These are phyloP conservation scores for Brachystomella parvula DNA, from an alignment of 1,140 invertebrate genomes.

Conservation along the genomic window DNA sequence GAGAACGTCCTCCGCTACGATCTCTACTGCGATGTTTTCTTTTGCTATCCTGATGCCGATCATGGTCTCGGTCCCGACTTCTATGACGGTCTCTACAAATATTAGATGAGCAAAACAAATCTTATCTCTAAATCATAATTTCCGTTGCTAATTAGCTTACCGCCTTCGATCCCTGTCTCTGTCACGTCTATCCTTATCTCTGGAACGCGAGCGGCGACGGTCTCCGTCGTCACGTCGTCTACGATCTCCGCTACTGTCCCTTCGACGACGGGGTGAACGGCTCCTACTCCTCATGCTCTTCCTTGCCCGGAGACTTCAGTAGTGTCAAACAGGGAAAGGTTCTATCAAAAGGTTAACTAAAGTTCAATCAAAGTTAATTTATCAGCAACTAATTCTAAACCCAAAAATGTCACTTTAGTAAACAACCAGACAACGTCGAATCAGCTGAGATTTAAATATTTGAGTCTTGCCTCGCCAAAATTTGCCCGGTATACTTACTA, in stretches of 20 bases:
- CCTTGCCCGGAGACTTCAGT: constrained; percentile 3
- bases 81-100: neutral
- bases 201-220: neutral
- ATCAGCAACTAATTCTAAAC: too few relatives aligned
- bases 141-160: neutral
- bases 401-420: too few relatives aligned
- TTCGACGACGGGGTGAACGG: constrained; percentile 8
- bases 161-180: constrained; percentile 16
- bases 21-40: neutral
- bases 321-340: neutral
- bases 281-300: neutral
- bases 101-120: too few relatives aligned
- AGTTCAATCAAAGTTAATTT: neutral
- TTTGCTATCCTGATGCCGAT: constrained; percentile 2
- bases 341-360: neutral
- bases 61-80: constrained; percentile 15
- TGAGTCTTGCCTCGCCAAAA: too few relatives aligned
- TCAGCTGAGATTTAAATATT: too few relatives aligned
- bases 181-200: constrained; percentile 15
- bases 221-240: neutral
- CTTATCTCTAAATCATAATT: neutral
- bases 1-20: constrained; percentile 1
- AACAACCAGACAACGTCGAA: too few relatives aligned
- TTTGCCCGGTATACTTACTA: too few relatives aligned
- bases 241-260: constrained; percentile 8